Evolutionary conservation across 2,888 invertebrate genomes (phyloP).

Genomic region (Folsomia manolachei): DNA sequence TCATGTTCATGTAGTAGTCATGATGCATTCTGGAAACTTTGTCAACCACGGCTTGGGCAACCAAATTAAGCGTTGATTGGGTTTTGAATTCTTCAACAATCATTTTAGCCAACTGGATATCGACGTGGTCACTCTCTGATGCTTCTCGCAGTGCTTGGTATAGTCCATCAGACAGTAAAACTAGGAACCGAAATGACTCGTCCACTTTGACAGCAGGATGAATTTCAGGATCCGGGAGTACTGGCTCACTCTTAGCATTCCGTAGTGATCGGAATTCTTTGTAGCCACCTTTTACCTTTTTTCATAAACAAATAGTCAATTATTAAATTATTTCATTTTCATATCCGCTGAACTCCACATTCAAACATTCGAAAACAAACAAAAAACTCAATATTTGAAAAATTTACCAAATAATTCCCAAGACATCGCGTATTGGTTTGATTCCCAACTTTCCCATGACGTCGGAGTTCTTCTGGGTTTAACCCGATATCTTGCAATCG

Average conservation of each 20-base stretch:
- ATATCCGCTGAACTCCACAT: too few species aligned
- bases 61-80: constrained; percentile 73
- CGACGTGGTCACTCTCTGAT: constrained; percentile 72
- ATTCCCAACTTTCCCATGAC: constrained; percentile 67
- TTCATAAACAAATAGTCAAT: too few species aligned
- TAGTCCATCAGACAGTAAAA: constrained; percentile 81
- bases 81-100: constrained; percentile 77
- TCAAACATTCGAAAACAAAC: too few species aligned
- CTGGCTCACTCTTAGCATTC: constrained; percentile 70
- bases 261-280: constrained; percentile 75
- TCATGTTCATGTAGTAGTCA: constrained; percentile 50
- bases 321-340: too few species aligned
- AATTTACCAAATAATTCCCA: constrained; percentile 65
- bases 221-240: constrained; percentile 79
- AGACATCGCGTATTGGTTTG: constrained; percentile 80
- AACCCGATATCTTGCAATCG: constrained; percentile 73
- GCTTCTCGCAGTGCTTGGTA: constrained; percentile 80
- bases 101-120: constrained; percentile 74
- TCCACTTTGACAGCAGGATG: constrained; percentile 76
- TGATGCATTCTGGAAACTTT: constrained; percentile 54
- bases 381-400: too few species aligned
- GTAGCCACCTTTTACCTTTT: constrained; percentile 80
- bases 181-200: constrained; percentile 73
- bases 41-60: constrained; percentile 67
- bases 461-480: constrained; percentile 66